These are phyloP conservation scores for Erethizon dorsatum DNA, from an alignment of 2,797 vertebrate species.

Conservation along the genomic window DNA sequence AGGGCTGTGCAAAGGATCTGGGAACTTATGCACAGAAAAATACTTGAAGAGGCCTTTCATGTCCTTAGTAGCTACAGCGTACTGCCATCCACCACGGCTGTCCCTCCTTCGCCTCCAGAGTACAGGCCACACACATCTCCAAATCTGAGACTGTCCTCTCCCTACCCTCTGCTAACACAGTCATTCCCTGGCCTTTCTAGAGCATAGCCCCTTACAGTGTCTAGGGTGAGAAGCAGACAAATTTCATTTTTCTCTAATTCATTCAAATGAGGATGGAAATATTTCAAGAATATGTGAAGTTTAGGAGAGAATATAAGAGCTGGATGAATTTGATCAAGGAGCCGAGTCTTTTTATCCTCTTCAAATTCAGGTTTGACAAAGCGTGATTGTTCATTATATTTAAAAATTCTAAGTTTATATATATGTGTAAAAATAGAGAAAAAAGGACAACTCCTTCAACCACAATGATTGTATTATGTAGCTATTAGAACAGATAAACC, in stretches of 20 bases:
- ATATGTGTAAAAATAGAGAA: background rate
- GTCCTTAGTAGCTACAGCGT: background rate
- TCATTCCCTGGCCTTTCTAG: background rate
- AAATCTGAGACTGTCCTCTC: background rate
- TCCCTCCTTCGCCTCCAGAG: background rate
- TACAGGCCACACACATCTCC: background rate
- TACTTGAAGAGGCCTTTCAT: background rate
- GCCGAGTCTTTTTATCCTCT: background rate
- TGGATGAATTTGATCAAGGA: background rate
- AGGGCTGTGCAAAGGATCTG: background rate
- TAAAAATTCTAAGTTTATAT: background rate
- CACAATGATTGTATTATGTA: background rate
- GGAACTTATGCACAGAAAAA: background rate
- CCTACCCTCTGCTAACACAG: background rate
- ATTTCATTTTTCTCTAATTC: slow-evolving; percentile 34
- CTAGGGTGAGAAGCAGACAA: background rate
- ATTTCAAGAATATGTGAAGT: background rate
- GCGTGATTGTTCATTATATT: background rate
- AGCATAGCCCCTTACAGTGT: background rate
- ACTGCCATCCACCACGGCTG: background rate
- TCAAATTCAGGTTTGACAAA: slow-evolving; percentile 56
- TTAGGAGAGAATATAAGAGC: background rate
- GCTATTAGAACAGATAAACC: background rate
- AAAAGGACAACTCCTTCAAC: background rate
- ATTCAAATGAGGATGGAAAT: background rate